Evolutionary conservation across 2,113 vertebrate species (phyloP), one percentile per base, ranked within the genome.

Genomic region (Passerina amoena): DNA sequence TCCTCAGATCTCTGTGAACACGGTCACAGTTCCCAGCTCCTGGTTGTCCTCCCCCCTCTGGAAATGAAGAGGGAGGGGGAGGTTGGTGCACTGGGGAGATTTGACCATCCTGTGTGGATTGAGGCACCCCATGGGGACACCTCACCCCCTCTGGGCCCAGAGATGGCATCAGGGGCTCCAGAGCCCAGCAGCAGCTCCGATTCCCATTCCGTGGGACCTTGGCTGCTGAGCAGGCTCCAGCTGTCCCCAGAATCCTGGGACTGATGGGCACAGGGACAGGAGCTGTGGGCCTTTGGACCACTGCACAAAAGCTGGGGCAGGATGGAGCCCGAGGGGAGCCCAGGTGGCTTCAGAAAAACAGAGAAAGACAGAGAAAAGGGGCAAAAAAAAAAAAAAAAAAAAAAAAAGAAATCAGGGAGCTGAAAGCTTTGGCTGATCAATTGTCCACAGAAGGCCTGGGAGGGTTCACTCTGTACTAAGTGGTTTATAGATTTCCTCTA

Each of bases 401-500:
- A 50, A 50, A 82, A 56, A 3, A 53, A 23, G 30, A 6, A 50
- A 45, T 13, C 0, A 0, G 2, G 2, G 28, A 48, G 47, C 56
- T 82, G 6, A 65, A 76, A 64, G 33, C 69, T 18, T 40, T 0
- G 45, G 57, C 64, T 48, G 65, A 88, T 91, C 94, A 89, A 51
- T 95, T 80, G 71, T 44, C 80, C 1, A 1, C 88, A 93, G 85
- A 61, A 86, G 84, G 76, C 27, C 5, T 71, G 9, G 20, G 38
- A 33, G 27, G 75, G 68, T 56, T 90, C 44, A 0, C 61, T 61
- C 88, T 95, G 90, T 71, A 16, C 90, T 86, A 3, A 79, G 87
- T 75, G 91, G 28, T 95, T 96, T 95, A 96, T 96, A 68, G 96
- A 96, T 96, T 91, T 87, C 82, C 82, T 91, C 72, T 95, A 92